Evolutionary conservation across 2,888 invertebrate genomes (phyloP).

Genomic region (Ligdia adustata): DNA sequence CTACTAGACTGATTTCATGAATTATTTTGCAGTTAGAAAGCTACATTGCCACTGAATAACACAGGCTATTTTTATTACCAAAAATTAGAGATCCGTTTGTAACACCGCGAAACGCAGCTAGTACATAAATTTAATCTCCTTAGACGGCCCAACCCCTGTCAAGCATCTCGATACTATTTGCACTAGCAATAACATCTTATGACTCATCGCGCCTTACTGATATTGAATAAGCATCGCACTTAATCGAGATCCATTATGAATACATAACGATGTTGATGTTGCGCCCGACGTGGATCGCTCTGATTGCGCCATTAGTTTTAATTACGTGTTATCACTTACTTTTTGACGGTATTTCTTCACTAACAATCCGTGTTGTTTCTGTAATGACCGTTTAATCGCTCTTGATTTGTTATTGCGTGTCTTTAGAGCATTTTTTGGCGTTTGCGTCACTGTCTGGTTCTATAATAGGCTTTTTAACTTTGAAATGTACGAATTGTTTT

Average conservation of each 20-base stretch:
- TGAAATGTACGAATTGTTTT: neutral
- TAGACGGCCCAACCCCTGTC: neutral
- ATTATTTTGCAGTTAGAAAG: too few species aligned
- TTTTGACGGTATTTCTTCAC: constrained; percentile 11
- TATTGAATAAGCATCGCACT: neutral
- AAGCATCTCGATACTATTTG: neutral
- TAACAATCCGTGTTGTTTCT: neutral
- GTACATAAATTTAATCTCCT: neutral
- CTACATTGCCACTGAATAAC: too few species aligned
- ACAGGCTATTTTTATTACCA: too few species aligned
- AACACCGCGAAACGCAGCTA: too few species aligned
- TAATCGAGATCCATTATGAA: constrained; percentile 9
- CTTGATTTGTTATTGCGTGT: constrained; percentile 8
- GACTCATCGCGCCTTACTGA: constrained; percentile 9
- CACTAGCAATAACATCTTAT: neutral
- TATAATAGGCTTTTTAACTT: neutral
- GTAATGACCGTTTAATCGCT: constrained; percentile 3
- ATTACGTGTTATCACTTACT: constrained; percentile 16
- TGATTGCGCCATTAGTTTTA: constrained; percentile 22
- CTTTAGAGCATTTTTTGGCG: neutral
- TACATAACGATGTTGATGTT: constrained; percentile 22
- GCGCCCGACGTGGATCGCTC: constrained; percentile 19
- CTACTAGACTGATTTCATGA: too few species aligned
- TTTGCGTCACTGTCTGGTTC: constrained; percentile 2
- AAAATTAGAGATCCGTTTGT: too few species aligned